A percentile compares a stretch with the other conserved stretches of the same genome.
Conservation (phyloP, 2,797 vertebrate species). For the Aselliscus stoliczkanus region DNA sequence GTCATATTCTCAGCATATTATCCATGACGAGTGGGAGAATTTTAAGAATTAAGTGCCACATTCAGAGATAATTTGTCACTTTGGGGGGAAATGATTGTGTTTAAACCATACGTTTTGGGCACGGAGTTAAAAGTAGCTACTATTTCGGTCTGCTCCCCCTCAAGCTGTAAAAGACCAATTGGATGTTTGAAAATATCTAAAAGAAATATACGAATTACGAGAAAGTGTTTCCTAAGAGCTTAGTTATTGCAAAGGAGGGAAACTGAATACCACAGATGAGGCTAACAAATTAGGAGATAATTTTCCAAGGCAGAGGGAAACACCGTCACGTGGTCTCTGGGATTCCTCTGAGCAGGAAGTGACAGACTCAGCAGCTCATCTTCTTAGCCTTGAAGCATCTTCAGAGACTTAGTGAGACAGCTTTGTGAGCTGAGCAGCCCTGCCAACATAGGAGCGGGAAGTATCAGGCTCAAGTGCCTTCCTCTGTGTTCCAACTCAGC, state of each 20-base stretch:
- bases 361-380: not conserved
- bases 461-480: not conserved
- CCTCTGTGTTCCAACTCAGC: not conserved
- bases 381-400: not conserved
- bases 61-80: not conserved
- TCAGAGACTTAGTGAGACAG: not conserved
- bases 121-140: not conserved
- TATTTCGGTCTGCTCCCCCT: not conserved
- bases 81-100: not conserved
- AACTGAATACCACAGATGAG: not conserved
- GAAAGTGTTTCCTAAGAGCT: constrained; percentile 13
- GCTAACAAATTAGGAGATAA: not conserved
- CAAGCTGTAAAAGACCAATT: not conserved
- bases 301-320: not conserved
- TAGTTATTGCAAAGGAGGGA: not conserved
- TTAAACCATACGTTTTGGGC: not conserved
- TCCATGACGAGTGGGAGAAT: not conserved
- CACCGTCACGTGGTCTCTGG: not conserved
- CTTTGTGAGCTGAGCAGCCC: not conserved
- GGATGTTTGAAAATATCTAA: not conserved
- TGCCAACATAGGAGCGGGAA: not conserved
- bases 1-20: not conserved
- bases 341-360: not conserved
- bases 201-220: not conserved
- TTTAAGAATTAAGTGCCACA: not conserved